phyloP scores from a whole-genome alignment of 30 jellyfish, hydroid and myxozoan genomes.

The Hydractinia symbiolongicarpus region DNA sequence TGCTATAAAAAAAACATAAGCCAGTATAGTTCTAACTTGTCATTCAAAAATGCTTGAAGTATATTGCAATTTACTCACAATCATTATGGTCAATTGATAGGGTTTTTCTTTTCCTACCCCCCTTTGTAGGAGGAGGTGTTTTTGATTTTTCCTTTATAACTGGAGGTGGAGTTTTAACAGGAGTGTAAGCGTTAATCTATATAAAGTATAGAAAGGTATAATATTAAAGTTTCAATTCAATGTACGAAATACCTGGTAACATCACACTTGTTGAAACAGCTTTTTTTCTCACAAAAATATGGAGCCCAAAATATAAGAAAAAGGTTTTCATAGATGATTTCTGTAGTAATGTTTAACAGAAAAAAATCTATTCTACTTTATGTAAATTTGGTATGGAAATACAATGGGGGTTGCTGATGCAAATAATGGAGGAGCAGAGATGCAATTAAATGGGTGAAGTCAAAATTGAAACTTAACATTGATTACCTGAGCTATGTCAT shows the following conservation, averaged over 20 bases:
- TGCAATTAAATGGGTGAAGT: too few species aligned
- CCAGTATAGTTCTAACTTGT: too few species aligned
- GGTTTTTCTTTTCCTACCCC: slow-evolving; percentile 66
- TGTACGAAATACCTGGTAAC: too few species aligned
- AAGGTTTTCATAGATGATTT: not conserved
- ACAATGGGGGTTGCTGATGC: not conserved
- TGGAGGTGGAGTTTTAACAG: slow-evolving; percentile 28
- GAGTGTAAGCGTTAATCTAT: not conserved
- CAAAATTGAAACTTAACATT: not conserved
- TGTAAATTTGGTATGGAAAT: not conserved
- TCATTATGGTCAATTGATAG: slow-evolving; percentile 58
- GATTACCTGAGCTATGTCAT: slow-evolving; percentile 4
- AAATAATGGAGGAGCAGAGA: too few species aligned
- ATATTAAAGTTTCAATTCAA: too few species aligned
- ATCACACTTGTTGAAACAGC: too few species aligned
- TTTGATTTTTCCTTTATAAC: slow-evolving; percentile 51
- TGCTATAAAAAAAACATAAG: too few species aligned
- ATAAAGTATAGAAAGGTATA: not conserved
- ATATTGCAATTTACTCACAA: slow-evolving; percentile 9
- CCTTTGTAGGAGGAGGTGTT: slow-evolving; percentile 69
- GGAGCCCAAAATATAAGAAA: too few species aligned
- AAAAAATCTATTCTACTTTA: not conserved
- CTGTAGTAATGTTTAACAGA: not conserved
- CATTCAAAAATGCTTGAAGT: too few species aligned
- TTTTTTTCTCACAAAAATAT: too few species aligned